Base-by-base conservation (phyloP, 2,113 vertebrate species). In the Vireo altiloquus region DNA sequence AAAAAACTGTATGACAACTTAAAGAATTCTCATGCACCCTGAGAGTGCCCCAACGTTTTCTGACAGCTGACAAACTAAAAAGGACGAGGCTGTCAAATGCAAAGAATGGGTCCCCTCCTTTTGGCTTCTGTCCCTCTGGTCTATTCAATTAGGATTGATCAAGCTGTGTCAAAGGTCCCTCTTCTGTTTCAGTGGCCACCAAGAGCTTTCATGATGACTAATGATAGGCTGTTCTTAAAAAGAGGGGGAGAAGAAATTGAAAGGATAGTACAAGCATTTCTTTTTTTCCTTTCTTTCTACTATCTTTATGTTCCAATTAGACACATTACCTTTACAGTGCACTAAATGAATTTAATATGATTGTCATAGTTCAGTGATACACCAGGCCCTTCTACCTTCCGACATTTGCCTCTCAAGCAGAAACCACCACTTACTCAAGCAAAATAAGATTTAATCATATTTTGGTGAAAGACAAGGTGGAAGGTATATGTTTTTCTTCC, bases 71-170 rank as follows among this genome's bases (percentile, higher is more conserved):
- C 94, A 97, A 97, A 97, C 90, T 96, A 90, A 95, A 98, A 97
- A 97, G 96, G 93, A 96, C 93, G 35, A 94, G 89, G 70, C 92
- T 97, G 96, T 97, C 97, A 97, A 86, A 93, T 75, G 92, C 96
- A 95, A 97, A 97, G 95, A 94, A 97, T 97, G 94, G 89, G 74
- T 85, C 69, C 74, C 68, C 92, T 95, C 59, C 60, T 93, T 96
- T 96, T 96, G 95, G 97, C 97, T 95, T 78, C 93, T 97, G 97
- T 97, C 95, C 97, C 95, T 98, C 82, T 96, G 82, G 90, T 97
- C 87, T 95, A 97, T 97, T 97, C 95, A 96, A 97, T 98, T 98
- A 97, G 96, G 88, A 97, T 98, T 97, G 97, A 97, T 97, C 97
- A 98, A 96, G 72, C 50, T 66, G 59, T 97, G 97, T 98, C 97